Base-by-base conservation (phyloP, 2,888 invertebrate species). In the Parnassius smintheus region DNA sequence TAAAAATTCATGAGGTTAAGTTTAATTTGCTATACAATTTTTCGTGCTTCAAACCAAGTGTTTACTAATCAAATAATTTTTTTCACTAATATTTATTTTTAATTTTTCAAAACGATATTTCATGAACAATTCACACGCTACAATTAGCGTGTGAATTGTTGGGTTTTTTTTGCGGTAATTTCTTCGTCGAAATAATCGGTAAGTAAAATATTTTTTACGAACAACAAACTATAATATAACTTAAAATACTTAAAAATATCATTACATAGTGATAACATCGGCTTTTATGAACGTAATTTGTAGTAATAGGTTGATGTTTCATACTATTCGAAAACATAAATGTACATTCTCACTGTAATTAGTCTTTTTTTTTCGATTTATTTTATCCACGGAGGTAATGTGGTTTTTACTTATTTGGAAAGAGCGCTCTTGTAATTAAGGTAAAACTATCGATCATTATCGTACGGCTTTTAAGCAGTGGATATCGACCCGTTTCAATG, bases 151-250 rank as follows among this genome's bases (percentile, higher is more conserved):
- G 53, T 41, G 56, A 53, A 59, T 53, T 60, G 59, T 53, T 2
- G 25, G 48, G 13, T 53, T 42, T n/a, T n/a, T 18, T 12, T 64
- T 64, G 35, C 52, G 46, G 52, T 44, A 56, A 35, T 53, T 56
- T 60, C 44, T 49, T 60, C 42, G 12, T 18, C 52, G 35, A 53
- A 41, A 52, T 41, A 41, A 41, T 56, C 48, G 44, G 64, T 64
- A 49, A 64, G 64, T 60, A 60, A 56, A 52, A 56, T 52, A 64
- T 64, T 64, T 64, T 57, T 60, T 64, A 25, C 35, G 42, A 22
- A 48, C 11, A 57, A 11, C 11, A 55, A 25, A 53, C 42, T 53
- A 12, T 58, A 56, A 49, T 49, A 13, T 64, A 42, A 48, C 42
- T 49, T 49, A 11, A 53, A 61, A 35, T 56, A 59, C 25, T 8